Evolutionary conservation across 1,140 invertebrate genomes (phyloP), one percentile per base, ranked within the genome.

Genomic region (Vollenhovia emeryi): DNA sequence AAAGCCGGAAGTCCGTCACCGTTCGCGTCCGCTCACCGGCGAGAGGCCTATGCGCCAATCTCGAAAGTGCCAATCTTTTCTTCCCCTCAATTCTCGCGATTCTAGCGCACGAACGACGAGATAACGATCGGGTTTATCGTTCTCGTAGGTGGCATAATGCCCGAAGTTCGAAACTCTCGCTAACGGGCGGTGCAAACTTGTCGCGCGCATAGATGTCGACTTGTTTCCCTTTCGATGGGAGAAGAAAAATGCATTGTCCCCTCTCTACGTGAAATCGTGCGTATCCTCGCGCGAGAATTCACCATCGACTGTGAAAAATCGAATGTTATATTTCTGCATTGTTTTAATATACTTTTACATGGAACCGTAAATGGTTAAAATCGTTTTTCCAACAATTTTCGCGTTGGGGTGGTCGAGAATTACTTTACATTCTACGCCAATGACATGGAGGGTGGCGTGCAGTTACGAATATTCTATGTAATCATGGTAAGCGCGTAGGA

Each of bases 381-480:
- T n/a, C n/a, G 13, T 15, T 3, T 11, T 36, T 36, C 1, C 7
- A 7, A 33, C 8, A 15, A 52, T 36, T 57, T 59, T 59, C 5
- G 45, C 18, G 5, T 62, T 30, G 11, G 2, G n/a, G 0, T 33
- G n/a, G n/a, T 36, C 15, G n/a, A 55, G 15, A 2, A 52, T 76
- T 21, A 50, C 50, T 50, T 48, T 27, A 64, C 18, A 13, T 64
- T 66, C 75, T 50, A 66, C 75, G 75, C 59, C 75, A 64, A 8
- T 78, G 75, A 36, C 40, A 43, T 24, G 9, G 21, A 15, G 36
- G 9, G 21, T 52, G 50, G 43, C 13, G 40, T 50, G 52, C 13
- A 76, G 59, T 50, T 64, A 24, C 43, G 75, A 78, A 78, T 78
- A 78, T 78, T 66, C 59, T 66, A 66, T 50, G 59, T 78, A 64